These are phyloP conservation scores for Terrapene triunguis DNA, from an alignment of 2,113 vertebrate species.

Conservation along the genomic window DNA sequence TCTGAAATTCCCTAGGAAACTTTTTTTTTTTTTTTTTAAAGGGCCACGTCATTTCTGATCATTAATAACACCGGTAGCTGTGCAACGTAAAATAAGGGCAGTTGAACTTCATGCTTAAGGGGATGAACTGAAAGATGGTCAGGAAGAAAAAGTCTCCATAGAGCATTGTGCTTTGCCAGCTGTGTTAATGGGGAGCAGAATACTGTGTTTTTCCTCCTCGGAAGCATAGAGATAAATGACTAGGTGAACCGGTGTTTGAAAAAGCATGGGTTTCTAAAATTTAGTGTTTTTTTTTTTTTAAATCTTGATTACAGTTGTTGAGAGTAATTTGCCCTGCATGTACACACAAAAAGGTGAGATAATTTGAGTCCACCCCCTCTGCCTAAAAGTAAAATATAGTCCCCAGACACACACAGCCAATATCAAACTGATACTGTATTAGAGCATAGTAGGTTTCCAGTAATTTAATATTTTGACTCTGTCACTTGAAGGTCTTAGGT, in stretches of 20 bases:
- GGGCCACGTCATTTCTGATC: background rate
- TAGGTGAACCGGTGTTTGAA: background rate
- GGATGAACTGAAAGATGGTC: background rate
- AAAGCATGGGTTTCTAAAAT: background rate
- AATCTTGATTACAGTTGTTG: background rate
- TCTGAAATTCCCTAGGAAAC: background rate
- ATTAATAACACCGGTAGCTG: background rate
- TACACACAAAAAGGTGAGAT: background rate
- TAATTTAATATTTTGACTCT: background rate
- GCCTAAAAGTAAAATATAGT: background rate
- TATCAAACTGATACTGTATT: background rate
- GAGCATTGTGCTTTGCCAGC: background rate
- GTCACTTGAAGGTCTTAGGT: background rate
- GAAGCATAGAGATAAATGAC: background rate
- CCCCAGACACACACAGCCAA: accelerated
- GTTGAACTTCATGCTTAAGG: background rate
- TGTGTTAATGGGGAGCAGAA: background rate
- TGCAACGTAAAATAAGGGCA: background rate
- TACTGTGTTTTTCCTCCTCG: background rate
- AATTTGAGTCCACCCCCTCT: background rate
- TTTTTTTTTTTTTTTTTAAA: conserved; percentile 3
- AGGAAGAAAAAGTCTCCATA: background rate
- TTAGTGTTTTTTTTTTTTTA: background rate
- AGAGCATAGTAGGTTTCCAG: background rate
- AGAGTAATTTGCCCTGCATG: background rate